Percentiles rank a stretch among this genome's conserved stretches.
Conservation (phyloP, 2,888 invertebrate species). For the Leptopilina myrica region DNA sequence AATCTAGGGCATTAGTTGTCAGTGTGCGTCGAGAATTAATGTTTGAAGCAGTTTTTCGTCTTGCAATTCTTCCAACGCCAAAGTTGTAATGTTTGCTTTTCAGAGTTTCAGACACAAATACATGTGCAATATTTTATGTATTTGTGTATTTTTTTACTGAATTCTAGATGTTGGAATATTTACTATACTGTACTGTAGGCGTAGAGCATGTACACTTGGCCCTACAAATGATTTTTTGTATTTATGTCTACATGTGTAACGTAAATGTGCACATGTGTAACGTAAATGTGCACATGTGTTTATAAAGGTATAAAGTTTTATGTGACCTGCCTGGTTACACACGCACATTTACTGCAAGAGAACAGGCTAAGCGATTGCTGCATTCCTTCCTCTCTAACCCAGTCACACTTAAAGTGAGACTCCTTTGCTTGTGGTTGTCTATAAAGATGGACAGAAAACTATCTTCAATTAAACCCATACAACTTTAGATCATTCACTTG, state of each 20-base stretch:
- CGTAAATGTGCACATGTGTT: neutral
- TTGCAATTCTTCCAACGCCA: no score
- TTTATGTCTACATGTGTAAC: neutral
- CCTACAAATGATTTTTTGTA: neutral
- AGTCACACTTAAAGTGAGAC: slow-evolving; percentile 32
- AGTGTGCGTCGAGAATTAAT: neutral
- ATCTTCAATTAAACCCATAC: neutral
- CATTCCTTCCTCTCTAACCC: slow-evolving; percentile 22
- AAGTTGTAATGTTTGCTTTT: no score
- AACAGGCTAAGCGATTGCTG: slow-evolving; percentile 10
- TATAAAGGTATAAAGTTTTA: slow-evolving; percentile 4
- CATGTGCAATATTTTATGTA: no score
- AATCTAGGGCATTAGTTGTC: slow-evolving; percentile 12
- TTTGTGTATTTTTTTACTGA: no score
- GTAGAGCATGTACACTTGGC: no score
- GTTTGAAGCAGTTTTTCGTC: slow-evolving; percentile 42
- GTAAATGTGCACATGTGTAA: neutral
- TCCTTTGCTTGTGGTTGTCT: neutral
- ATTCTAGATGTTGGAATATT: no score
- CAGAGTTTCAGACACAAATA: no score
- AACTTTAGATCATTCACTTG: neutral
- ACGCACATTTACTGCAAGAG: neutral
- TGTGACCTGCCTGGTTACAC: neutral
- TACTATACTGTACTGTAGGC: neutral
- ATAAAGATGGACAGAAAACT: neutral